Base-by-base conservation (phyloP, 2,888 invertebrate species). In the Mantis religiosa region DNA sequence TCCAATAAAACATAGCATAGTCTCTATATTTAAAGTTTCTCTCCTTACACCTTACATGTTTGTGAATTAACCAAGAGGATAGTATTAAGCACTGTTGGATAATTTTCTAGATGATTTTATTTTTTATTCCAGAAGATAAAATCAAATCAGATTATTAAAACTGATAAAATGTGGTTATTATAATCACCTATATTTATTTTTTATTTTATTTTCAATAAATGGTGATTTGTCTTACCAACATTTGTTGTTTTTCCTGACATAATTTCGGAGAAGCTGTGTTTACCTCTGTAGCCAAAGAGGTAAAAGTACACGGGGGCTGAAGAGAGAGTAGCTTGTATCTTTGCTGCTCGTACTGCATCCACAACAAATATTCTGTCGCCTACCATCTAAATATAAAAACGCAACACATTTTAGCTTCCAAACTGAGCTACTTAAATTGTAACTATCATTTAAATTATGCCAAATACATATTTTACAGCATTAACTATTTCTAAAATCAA, bases 231-330 rank as follows among this genome's bases (percentile, higher is more conserved):
- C 88, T 87, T 92, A 96, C 96, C 96, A 90, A 95, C 95, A 91
- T 95, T 93, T 15, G 94, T 93, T 0, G 93, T 92, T 15, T 94
- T 94, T 0, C 92, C 91, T 0, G 95, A 94, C 92, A 95, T 93
- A 9, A 93, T n/a, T 88, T 95, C 93, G 3, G 95, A 95, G 25
- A 95, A 92, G 91, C 96, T 96, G 89, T 92, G 92, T 25, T 93
- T 92, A 0, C 95, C 95, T 87, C 95, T 94, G 92, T 95, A 95
- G 7, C 94, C 93, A 92, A 95, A 97, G n/a, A 95, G 93, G 92
- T 96, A 96, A 89, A 95, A 93, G 93, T 95, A 96, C 3, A 96
- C 94, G 0, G 96, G 95, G 90, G 95, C 95, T 25, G 94, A 93
- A 1, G 94, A 94, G 83, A 93, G 93, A 28, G 93, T 91, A 0